phyloP scores from a whole-genome alignment of 2,888 invertebrate species.

The Thelaira solivaga region DNA sequence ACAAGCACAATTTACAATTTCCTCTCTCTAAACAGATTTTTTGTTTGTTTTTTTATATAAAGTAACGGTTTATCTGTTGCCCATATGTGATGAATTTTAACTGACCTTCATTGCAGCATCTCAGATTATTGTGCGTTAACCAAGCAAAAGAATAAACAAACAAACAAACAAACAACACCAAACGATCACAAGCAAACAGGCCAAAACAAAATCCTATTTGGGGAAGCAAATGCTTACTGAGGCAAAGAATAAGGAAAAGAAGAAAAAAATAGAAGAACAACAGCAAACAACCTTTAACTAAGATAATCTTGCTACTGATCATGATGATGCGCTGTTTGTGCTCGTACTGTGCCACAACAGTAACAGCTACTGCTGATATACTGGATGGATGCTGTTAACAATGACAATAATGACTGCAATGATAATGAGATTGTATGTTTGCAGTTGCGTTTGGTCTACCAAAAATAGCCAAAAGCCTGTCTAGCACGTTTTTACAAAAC shows the following conservation, averaged over 20 bases:
- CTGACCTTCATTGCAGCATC: slow-evolving; percentile 59
- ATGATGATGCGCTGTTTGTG: slow-evolving; percentile 22
- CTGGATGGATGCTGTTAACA: slow-evolving; percentile 22
- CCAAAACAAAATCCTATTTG: slow-evolving; percentile 41
- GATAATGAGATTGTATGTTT: slow-evolving; percentile 33
- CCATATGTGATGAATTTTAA: slow-evolving; percentile 45
- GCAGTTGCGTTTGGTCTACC: slow-evolving; percentile 34
- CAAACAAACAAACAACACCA: slow-evolving; percentile 20
- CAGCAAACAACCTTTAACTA: slow-evolving; percentile 52
- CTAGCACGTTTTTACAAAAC: slow-evolving; percentile 57
- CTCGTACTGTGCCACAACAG: slow-evolving; percentile 32
- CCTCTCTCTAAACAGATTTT: slow-evolving; percentile 17
- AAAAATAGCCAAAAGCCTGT: slow-evolving; percentile 54
- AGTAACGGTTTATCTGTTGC: slow-evolving; percentile 47
- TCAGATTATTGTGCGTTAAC: not conserved
- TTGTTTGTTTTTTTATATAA: slow-evolving; percentile 32
- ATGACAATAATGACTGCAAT: slow-evolving; percentile 20
- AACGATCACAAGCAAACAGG: slow-evolving; percentile 7
- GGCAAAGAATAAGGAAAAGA: not conserved
- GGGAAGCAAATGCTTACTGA: slow-evolving; percentile 26
- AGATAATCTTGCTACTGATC: slow-evolving; percentile 44
- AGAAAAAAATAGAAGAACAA: not conserved
- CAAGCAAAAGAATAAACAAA: slow-evolving; percentile 11
- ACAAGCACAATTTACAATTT: slow-evolving; percentile 26
- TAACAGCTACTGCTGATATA: slow-evolving; percentile 37